Percentiles rank a stretch among this genome's conserved stretches.
Conservation (phyloP, 2,797 vertebrate species). For the Galago senegalensis region DNA sequence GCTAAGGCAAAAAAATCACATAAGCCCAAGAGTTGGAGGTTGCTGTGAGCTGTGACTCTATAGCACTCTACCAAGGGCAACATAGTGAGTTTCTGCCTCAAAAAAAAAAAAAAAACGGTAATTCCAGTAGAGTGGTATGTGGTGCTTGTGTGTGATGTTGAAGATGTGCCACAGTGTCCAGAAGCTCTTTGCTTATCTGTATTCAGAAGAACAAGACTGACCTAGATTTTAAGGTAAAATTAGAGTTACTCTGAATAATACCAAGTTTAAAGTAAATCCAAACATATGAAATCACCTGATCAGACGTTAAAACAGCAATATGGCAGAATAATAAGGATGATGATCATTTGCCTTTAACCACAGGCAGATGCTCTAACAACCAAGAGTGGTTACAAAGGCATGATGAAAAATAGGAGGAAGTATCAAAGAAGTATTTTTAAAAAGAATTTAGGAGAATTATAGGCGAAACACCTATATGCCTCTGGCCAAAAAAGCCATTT, state of each 20-base stretch:
- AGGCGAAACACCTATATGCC: too few relatives aligned
- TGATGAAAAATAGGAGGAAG: neutral
- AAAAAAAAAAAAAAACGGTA: neutral
- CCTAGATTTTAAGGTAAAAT: neutral
- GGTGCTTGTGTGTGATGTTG: neutral
- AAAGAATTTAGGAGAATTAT: neutral
- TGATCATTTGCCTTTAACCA: neutral
- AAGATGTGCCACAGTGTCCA: neutral
- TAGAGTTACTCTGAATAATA: neutral
- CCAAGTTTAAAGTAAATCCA: neutral
- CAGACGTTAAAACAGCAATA: neutral
- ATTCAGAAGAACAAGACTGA: neutral
- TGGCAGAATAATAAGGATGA: neutral
- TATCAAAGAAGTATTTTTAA: neutral
- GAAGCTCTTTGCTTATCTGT: neutral
- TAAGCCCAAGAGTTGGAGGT: too few relatives aligned
- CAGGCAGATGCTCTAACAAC: neutral
- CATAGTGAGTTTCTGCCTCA: too few relatives aligned
- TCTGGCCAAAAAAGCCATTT: too few relatives aligned
- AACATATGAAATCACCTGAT: neutral
- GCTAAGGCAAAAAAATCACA: too few relatives aligned
- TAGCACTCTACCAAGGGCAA: too few relatives aligned
- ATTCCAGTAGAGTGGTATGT: neutral
- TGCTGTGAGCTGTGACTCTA: too few relatives aligned
- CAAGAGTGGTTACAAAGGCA: neutral